Evolutionary conservation across 2,888 invertebrate species (phyloP).

Genomic region (Ornithoptera priamus): DNA sequence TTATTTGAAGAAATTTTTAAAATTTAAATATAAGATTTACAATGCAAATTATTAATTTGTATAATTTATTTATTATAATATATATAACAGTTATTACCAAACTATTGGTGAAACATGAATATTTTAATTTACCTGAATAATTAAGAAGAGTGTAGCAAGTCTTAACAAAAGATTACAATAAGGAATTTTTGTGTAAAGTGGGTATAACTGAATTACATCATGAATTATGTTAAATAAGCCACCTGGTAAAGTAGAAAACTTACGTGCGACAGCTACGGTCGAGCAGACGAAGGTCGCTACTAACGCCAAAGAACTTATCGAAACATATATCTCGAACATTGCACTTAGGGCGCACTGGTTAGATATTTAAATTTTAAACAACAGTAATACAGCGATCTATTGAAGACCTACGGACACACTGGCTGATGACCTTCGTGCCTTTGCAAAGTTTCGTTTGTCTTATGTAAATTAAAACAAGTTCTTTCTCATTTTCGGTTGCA

Average conservation of each 20-base stretch:
- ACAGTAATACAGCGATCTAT: slow-evolving; percentile 41
- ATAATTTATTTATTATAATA: slow-evolving; percentile 1
- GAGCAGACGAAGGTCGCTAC: slow-evolving; percentile 48
- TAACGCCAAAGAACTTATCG: slow-evolving; percentile 52
- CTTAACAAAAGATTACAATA: neutral
- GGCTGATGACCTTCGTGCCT: slow-evolving; percentile 53
- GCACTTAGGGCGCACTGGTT: slow-evolving; percentile 32
- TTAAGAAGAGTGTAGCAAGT: neutral
- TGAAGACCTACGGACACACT: slow-evolving; percentile 52
- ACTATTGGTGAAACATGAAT: neutral
- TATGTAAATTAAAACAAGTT: slow-evolving; percentile 70
- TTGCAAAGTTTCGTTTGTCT: slow-evolving; percentile 44
- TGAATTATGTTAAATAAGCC: neutral
- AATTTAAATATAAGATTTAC: neutral
- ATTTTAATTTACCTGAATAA: neutral
- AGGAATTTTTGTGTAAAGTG: no score
- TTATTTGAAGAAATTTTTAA: no score
- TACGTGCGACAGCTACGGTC: slow-evolving; percentile 66
- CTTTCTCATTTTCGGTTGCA: slow-evolving; percentile 74
- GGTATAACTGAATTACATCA: no score
- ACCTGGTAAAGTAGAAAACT: slow-evolving; percentile 42
- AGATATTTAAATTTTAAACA: slow-evolving; percentile 32
- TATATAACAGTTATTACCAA: neutral
- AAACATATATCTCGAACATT: slow-evolving; percentile 65
- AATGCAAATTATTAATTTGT: neutral